phyloP scores from a whole-genome alignment of 2,888 invertebrate species.

The Laothoe populi region DNA sequence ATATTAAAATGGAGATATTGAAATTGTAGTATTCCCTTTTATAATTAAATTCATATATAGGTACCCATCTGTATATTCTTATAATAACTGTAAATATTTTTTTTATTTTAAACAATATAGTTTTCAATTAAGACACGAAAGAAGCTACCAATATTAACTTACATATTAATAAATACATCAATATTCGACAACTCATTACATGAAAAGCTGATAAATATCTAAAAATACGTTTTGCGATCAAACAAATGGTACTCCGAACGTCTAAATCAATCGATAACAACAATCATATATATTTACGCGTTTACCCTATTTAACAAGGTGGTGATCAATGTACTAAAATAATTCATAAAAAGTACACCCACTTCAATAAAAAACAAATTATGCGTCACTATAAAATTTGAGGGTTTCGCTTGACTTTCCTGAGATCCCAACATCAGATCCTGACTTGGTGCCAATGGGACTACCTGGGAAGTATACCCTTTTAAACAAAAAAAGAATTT shows the following conservation, averaged over 20 bases:
- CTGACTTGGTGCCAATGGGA: too few relatives aligned
- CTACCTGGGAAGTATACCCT: too few relatives aligned
- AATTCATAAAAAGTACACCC: too few relatives aligned
- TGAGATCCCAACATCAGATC: too few relatives aligned
- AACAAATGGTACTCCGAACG: neutral
- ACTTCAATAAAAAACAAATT: too few relatives aligned
- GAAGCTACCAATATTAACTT: neutral
- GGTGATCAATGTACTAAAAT: neutral
- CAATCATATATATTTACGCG: neutral
- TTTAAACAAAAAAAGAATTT: too few relatives aligned
- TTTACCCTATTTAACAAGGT: neutral
- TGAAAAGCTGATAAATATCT: slow-evolving; percentile 10
- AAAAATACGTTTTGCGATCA: slow-evolving; percentile 1
- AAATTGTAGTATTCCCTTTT: slow-evolving; percentile 12
- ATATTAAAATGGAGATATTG: neutral
- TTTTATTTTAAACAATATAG: neutral
- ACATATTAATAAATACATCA: neutral
- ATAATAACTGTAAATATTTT: neutral
- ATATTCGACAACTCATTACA: slow-evolving; percentile 9
- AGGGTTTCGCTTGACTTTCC: too few relatives aligned
- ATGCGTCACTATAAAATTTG: too few relatives aligned
- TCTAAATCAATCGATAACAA: neutral
- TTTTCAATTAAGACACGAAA: neutral
- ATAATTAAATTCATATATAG: slow-evolving; percentile 17
- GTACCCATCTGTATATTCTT: neutral